phyloP scores from a whole-genome alignment of 2,888 invertebrate genomes.

The Rhyacophila evoluta region DNA sequence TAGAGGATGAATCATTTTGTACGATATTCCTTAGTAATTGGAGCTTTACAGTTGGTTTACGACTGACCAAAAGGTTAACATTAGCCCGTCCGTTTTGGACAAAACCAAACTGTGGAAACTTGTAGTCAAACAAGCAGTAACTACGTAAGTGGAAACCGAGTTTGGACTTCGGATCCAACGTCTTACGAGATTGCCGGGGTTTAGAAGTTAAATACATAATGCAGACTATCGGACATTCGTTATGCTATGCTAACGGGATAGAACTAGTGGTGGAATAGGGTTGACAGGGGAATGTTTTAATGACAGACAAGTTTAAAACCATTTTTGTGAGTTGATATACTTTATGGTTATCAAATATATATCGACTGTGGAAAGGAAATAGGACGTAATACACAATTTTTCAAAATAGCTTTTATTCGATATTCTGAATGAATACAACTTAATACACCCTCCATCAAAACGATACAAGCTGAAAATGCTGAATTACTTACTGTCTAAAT shows the following conservation, averaged over 20 bases:
- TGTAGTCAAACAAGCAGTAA: conserved; percentile 53
- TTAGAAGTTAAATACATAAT: conserved; percentile 50
- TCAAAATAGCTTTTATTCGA: too few species aligned
- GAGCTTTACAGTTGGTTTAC: conserved; percentile 25
- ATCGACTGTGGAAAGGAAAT: too few species aligned
- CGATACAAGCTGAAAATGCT: too few species aligned
- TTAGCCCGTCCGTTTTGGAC: conserved; percentile 50
- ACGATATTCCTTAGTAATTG: not conserved
- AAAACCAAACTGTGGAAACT: conserved; percentile 54
- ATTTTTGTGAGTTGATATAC: too few species aligned
- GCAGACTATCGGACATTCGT: conserved; percentile 40
- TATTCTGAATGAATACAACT: too few species aligned
- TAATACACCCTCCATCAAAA: too few species aligned
- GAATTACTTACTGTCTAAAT: too few species aligned
- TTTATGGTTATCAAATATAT: too few species aligned
- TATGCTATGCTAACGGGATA: conserved; percentile 15
- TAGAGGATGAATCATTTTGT: too few species aligned
- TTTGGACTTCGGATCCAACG: conserved; percentile 51
- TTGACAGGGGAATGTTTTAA: not conserved
- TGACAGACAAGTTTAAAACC: too few species aligned
- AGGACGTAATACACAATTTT: too few species aligned
- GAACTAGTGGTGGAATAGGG: not conserved
- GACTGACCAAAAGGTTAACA: conserved; percentile 54
- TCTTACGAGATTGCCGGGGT: conserved; percentile 46
- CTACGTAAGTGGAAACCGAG: conserved; percentile 53